These are phyloP conservation scores for Phylloscopus collybita DNA, from an alignment of 2,797 vertebrate genomes.

Conservation along the genomic window DNA sequence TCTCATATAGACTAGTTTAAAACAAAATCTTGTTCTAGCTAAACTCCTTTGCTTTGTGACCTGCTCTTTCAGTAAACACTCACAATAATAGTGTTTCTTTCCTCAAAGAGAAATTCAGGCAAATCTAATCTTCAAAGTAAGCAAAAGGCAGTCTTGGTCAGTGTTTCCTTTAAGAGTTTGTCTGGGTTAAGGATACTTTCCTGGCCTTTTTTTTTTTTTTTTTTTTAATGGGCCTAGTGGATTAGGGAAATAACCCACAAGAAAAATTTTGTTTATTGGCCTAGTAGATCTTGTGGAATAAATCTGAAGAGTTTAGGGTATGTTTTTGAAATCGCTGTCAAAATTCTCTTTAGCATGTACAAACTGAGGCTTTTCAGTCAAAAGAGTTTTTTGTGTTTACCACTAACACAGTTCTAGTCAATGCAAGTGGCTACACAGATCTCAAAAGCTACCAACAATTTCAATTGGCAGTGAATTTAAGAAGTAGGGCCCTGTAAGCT, in stretches of 20 bases:
- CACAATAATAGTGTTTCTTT: background rate
- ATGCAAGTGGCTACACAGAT: background rate
- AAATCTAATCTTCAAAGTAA: background rate
- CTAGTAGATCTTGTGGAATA: background rate
- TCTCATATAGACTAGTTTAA: background rate
- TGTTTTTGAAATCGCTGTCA: background rate
- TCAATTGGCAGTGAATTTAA: background rate
- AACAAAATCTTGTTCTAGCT: background rate
- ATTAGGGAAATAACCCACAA: background rate
- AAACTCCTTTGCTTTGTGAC: background rate
- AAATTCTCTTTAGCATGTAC: background rate
- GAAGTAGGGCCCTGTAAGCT: background rate
- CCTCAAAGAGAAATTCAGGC: background rate
- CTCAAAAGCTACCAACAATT: background rate
- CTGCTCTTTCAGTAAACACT: background rate
- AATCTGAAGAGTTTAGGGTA: background rate
- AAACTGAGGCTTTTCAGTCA: background rate
- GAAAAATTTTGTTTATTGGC: background rate
- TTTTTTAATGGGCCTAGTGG: fast-evolving
- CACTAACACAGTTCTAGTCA: background rate
- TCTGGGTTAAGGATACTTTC: background rate
- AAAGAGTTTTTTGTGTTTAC: background rate
- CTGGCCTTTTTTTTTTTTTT: background rate
- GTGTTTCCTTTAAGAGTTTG: background rate
- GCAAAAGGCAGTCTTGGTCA: background rate